phyloP scores from a whole-genome alignment of 2,797 vertebrate species.

The Numenius phaeopus region DNA sequence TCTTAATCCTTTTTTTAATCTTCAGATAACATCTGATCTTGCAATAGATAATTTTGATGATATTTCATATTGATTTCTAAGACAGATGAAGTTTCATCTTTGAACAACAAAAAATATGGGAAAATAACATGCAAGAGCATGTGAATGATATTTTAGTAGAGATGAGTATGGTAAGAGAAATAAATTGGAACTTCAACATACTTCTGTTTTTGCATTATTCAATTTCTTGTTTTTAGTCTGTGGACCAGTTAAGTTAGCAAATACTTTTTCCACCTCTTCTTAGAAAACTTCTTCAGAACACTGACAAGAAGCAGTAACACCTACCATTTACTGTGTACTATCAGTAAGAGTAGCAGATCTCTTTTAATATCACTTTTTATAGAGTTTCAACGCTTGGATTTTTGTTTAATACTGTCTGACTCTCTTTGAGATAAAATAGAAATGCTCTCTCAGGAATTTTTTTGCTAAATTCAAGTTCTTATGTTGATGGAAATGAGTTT shows the following conservation, averaged over 20 bases:
- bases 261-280: background rate
- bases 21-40: background rate
- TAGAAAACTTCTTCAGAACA: background rate
- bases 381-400: background rate
- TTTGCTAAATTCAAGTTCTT: background rate
- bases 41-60: background rate
- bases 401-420: background rate
- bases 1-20: background rate
- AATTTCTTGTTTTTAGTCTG: background rate
- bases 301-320: background rate
- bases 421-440: background rate
- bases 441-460: background rate
- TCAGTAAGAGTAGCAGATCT: background rate
- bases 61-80: background rate
- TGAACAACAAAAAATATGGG: background rate
- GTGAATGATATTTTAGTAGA: background rate
- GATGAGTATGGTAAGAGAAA: background rate
- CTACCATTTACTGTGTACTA: background rate
- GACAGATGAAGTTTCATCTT: background rate
- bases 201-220: background rate
- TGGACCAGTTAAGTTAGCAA: background rate
- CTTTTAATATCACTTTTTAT: background rate
- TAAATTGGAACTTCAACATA: background rate
- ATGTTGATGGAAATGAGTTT: background rate
- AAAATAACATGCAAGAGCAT: background rate